Percentiles rank a stretch among this genome's conserved stretches.
Conservation (phyloP, 2,113 vertebrate species). For the Elephas maximus region DNA sequence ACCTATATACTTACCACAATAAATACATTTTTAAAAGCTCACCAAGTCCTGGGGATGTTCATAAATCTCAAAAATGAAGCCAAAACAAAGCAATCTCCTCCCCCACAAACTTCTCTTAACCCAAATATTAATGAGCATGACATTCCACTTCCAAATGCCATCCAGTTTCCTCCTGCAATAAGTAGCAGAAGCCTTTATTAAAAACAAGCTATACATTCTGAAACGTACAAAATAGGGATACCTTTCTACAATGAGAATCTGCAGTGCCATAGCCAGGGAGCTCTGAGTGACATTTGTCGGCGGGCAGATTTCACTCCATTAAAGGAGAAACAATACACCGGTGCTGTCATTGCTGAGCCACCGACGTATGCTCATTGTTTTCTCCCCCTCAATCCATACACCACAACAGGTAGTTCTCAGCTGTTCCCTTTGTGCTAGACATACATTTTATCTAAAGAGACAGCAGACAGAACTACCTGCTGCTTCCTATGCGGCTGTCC, state of each 20-base stretch:
- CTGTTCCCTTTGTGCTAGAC: conserved; percentile 77
- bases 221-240: conserved; percentile 71
- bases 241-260: conserved; percentile 70
- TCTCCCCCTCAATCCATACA: conserved; percentile 51
- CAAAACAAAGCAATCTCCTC: background rate
- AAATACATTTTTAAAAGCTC: background rate
- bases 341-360: background rate
- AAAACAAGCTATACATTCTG: conserved; percentile 63
- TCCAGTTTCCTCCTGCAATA: background rate
- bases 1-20: background rate
- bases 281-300: conserved; percentile 67
- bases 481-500: conserved; percentile 74
- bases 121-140: background rate
- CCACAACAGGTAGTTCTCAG: conserved; percentile 84
- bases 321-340: conserved; percentile 4
- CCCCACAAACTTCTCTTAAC: background rate
- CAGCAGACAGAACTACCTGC: conserved; percentile 85
- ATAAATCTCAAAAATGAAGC: conserved; percentile 56
- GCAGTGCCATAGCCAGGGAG: background rate
- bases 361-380: background rate
- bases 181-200: conserved; percentile 73
- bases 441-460: conserved; percentile 82
- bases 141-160: conserved; percentile 48
- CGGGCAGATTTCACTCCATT: conserved; percentile 58
- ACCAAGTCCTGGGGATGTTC: background rate